Evolutionary conservation across 2,113 vertebrate genomes (phyloP).

Genomic region (Aplodontia rufa): DNA sequence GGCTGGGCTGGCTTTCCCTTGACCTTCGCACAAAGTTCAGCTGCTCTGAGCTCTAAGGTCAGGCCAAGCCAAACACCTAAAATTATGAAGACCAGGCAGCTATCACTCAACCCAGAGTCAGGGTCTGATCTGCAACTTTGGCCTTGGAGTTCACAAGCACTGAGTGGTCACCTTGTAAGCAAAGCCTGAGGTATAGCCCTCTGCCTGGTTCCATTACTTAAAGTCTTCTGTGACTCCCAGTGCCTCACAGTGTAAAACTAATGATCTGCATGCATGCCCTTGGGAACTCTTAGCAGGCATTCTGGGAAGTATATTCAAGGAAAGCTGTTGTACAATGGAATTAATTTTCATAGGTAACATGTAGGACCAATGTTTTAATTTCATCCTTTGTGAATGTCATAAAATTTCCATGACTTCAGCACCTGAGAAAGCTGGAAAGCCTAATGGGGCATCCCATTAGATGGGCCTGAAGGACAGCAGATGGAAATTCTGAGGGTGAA

Average conservation of each 20-base stretch:
- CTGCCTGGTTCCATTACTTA: not conserved
- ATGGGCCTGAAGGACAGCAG: conserved; percentile 78
- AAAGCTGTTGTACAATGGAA: conserved; percentile 74
- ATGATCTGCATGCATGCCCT: conserved; percentile 50
- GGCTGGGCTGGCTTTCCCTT: not conserved
- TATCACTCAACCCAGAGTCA: fast-evolving
- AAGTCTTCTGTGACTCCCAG: conserved; percentile 57
- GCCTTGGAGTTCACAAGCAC: not conserved
- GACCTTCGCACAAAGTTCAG: not conserved
- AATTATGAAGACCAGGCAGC: too few species aligned
- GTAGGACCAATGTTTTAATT: conserved; percentile 79
- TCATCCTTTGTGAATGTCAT: conserved; percentile 75
- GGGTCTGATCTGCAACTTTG: not conserved
- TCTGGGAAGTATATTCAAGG: conserved; percentile 79
- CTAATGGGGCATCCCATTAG: conserved; percentile 74
- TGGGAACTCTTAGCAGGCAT: conserved; percentile 73
- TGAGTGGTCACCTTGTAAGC: not conserved
- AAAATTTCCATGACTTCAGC: conserved; percentile 83
- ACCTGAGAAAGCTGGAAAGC: conserved; percentile 78
- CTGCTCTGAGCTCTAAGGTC: not conserved
- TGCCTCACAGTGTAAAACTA: conserved; percentile 68
- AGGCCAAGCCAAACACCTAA: not conserved
- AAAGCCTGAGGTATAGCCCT: not conserved
- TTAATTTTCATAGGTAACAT: conserved; percentile 80
- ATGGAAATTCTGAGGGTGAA: conserved; percentile 83